Base-by-base conservation (phyloP, 2,797 vertebrate species). In the Pelochelys cantorii region DNA sequence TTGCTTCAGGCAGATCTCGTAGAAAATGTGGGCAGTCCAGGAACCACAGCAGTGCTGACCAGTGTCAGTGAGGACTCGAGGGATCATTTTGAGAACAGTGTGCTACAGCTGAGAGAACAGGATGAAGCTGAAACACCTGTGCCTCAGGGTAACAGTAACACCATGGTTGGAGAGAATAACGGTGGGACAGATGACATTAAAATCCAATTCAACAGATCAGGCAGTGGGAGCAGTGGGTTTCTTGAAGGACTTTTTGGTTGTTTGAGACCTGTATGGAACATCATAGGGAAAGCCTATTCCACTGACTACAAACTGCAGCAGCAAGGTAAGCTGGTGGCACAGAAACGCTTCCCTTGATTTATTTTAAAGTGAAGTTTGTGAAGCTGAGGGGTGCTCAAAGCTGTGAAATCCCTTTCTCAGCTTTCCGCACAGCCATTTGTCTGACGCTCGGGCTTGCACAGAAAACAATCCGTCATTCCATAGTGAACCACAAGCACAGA, bases 251-350 rank as follows among this genome's bases (percentile, higher is more conserved):
- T 99, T 9, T 99, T 99, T 1, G 99, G 99, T 29, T 99, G 99
- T 91, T 98, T 99, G 55, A 98, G 99, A 84, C 99, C 99, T 0
- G 99, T 99, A 22, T 99, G 99, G 99, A 99, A 99, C 97, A 99
- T 99, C 97, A 99, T 99, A 2, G 99, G 99, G 91, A 99, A 99
- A 96, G 99, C 99, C 0, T 99, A 99, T 96, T 99, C 99, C 52
- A 99, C 99, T 0, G 99, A 99, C 94, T 99, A 99, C 98, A 99
- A 99, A 88, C 98, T 99, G 48, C 99, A 99, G 83, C 99, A 99
- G 96, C 99, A 99, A 99, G 99, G 99, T 99, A 87, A 97, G 98
- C 53, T 14, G 37, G 79, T 71, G 78, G 62, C 54, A 14, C 20
- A 42, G 57, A 78, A 37, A 8, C n/a, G 54, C 2, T 80, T 87